Conservation (phyloP, 2,113 vertebrate species). For the Motacilla alba region DNA sequence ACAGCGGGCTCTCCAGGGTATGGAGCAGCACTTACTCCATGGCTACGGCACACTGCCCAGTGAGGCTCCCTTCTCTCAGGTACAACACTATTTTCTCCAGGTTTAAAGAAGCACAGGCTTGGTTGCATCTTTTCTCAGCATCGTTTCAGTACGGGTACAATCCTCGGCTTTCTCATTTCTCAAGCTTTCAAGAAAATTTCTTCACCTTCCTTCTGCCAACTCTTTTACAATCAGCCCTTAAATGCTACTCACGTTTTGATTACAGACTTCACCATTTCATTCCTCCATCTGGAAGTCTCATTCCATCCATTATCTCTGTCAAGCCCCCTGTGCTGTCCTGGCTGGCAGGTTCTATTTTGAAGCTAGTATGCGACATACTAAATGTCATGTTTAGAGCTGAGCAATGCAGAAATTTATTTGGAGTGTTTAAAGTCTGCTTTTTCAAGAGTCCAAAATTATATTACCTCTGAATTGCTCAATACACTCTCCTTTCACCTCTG, state of each 20-base stretch:
- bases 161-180: neutral
- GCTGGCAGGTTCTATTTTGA: slow-evolving; percentile 13
- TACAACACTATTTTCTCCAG: neutral
- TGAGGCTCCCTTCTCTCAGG: neutral
- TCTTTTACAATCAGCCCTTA: neutral
- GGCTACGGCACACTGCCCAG: neutral
- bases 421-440: neutral
- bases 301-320: slow-evolving; percentile 48
- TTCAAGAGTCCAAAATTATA: neutral
- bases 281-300: slow-evolving; percentile 41
- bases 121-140: neutral
- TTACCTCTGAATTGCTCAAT: neutral
- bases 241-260: slow-evolving; percentile 38
- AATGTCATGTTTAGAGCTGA: neutral
- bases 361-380: neutral
- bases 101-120: neutral
- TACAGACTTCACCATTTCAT: slow-evolving; percentile 12
- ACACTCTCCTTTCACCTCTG: neutral
- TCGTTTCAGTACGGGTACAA: neutral
- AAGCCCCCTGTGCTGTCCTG: neutral
- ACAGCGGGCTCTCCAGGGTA: neutral
- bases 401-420: neutral
- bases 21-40: neutral
- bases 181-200: neutral
- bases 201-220: neutral